phyloP scores from a whole-genome alignment of 2,888 invertebrate species.

The Xestia xanthographa region DNA sequence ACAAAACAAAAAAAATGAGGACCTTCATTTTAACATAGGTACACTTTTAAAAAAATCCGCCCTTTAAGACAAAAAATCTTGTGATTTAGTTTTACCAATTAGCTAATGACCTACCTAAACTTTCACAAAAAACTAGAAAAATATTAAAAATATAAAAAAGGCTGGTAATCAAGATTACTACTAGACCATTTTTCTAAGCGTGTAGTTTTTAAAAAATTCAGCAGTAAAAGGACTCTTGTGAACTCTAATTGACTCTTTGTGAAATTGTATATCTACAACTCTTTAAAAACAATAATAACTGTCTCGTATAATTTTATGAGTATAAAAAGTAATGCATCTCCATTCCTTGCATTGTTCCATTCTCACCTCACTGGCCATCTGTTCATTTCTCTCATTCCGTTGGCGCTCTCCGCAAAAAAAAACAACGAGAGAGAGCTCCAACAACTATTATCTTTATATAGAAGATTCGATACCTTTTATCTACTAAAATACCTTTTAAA shows the following conservation, averaged over 20 bases:
- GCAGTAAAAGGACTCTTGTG: too few relatives aligned
- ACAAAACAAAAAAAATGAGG: too few relatives aligned
- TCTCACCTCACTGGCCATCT: constrained; percentile 70
- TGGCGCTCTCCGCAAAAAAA: constrained; percentile 59
- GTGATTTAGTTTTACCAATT: background rate
- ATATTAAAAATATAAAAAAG: too few relatives aligned
- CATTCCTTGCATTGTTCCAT: constrained; percentile 54
- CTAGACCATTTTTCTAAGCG: background rate
- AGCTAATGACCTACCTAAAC: background rate
- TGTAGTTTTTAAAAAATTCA: background rate
- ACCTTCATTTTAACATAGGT: too few relatives aligned
- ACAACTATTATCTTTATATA: constrained; percentile 64
- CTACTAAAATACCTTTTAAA: constrained; percentile 16
- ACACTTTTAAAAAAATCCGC: too few relatives aligned
- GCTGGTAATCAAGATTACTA: background rate
- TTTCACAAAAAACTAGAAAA: background rate
- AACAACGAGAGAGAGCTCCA: constrained; percentile 60
- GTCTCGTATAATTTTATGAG: background rate
- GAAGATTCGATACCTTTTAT: constrained; percentile 41
- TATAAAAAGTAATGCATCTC: constrained; percentile 43
- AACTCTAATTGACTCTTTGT: background rate
- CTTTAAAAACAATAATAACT: background rate
- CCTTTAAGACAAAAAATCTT: background rate
- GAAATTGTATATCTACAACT: too few relatives aligned
- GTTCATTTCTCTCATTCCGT: constrained; percentile 71